phyloP scores from a whole-genome alignment of 2,888 invertebrate genomes.

The Melinaea menophilus region DNA sequence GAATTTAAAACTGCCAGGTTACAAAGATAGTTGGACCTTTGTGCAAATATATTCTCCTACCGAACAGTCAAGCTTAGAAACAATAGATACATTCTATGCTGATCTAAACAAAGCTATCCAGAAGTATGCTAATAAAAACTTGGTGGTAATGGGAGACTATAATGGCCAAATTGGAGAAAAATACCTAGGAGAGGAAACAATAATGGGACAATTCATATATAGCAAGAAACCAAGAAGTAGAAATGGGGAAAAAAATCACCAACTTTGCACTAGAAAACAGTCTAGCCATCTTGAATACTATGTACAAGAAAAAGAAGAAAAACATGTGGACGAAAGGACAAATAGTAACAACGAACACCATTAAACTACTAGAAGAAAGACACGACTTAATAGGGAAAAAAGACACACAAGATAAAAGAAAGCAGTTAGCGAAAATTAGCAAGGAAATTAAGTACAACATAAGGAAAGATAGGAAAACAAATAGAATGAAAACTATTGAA shows the following conservation, averaged over 20 bases:
- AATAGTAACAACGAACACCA: conserved; percentile 21
- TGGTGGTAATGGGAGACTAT: conserved; percentile 20
- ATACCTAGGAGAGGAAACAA: conserved; percentile 16
- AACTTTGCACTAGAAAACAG: no score
- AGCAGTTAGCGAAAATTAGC: conserved; percentile 2
- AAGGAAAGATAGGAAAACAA: conserved; percentile 16
- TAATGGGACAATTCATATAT: conserved; percentile 13
- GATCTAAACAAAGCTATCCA: conserved; percentile 18
- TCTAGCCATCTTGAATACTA: no score
- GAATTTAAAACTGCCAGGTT: no score
- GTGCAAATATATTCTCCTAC: no score
- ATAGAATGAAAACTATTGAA: conserved; percentile 20
- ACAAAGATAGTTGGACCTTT: no score
- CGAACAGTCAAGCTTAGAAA: no score
- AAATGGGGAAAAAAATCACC: no score
- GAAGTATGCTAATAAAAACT: conserved; percentile 17
- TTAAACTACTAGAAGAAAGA: conserved; percentile 23
- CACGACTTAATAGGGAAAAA: conserved; percentile 23
- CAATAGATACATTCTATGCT: no score
- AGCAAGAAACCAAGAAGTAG: conserved; percentile 21
- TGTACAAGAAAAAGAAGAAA: no score
- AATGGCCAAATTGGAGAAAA: conserved; percentile 24
- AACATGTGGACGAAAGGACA: no score
- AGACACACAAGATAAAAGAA: background rate
- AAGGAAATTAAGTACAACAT: conserved; percentile 6